Evolutionary conservation across 2,888 invertebrate species (phyloP), one percentile per base, ranked within the genome.

Genomic region (Pterobdella sp.): DNA sequence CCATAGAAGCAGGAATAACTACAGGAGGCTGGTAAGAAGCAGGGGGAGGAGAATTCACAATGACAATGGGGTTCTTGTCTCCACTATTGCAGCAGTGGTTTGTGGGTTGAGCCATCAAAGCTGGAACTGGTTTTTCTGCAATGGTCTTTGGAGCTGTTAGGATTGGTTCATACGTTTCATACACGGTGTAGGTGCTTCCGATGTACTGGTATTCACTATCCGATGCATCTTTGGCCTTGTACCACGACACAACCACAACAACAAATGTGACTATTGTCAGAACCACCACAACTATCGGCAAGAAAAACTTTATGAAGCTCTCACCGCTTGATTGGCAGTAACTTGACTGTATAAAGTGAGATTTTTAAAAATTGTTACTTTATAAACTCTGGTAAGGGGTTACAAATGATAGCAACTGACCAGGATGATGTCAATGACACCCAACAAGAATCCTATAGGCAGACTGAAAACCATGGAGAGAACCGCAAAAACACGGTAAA

Each of bases 171-270:
- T 69, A 69, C 1, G 69, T 56, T 69, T 69, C 69, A 32, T 69
- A 69, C 26, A 69, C 52, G 56, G 69, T 69, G 69, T 69, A 69
- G 0, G 69, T 69, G 29, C 69, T 69, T 14, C 69, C 69, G n/a
- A 69, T 69, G 69, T 69, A 69, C n/a, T 69, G 69, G 26, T 69
- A 69, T n/a, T 69, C 69, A 37, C 34, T 69, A 56, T 69, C 69
- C 22, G 69, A 52, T 10, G 32, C 52, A 4, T 69, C 69, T 31
- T 69, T 69, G 35, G 31, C 52, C 29, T 49, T 49, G 56, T 69
- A 69, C 69, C 69, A 69, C 10, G 69, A n/a, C 31, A 69, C 52
- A 29, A 69, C 0, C 3, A 69, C n/a, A 18, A 69, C 49, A 22
- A 69, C 69, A 52, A 69, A 69, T 18, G 36, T 49, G 10, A 42